Conservation (phyloP, 2,113 vertebrate species). For the Bucco capensis region DNA sequence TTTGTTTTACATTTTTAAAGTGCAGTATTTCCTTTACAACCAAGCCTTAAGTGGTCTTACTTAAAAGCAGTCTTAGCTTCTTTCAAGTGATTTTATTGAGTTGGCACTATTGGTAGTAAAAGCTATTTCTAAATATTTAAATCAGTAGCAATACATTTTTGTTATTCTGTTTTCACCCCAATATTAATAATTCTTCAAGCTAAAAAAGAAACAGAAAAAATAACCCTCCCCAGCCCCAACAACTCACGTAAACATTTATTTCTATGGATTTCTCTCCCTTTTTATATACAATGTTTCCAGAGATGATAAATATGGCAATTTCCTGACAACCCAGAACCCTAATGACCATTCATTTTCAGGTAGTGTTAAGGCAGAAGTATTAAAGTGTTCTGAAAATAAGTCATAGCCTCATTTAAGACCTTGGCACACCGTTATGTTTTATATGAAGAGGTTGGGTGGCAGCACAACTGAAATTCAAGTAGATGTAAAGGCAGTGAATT, state of each 20-base stretch:
- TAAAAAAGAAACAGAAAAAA: neutral
- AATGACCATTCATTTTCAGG: constrained; percentile 34
- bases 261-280: neutral
- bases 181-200: neutral
- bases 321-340: constrained; percentile 24
- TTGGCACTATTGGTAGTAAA: neutral
- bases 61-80: constrained; percentile 3
- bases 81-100: neutral
- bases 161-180: neutral
- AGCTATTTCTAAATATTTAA: neutral
- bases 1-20: constrained; percentile 61
- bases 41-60: neutral
- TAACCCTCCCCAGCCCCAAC: neutral
- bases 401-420: too few relatives aligned
- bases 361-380: neutral
- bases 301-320: constrained; percentile 39
- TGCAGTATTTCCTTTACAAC: constrained; percentile 41
- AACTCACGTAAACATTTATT: neutral
- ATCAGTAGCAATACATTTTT: neutral
- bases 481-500: neutral
- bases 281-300: neutral
- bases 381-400: neutral
- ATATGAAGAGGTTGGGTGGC: neutral
- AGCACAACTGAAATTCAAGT: neutral
- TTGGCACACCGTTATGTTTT: neutral